Base-by-base conservation (phyloP, 2,888 invertebrate species). In the Notocelia uddmanniana region DNA sequence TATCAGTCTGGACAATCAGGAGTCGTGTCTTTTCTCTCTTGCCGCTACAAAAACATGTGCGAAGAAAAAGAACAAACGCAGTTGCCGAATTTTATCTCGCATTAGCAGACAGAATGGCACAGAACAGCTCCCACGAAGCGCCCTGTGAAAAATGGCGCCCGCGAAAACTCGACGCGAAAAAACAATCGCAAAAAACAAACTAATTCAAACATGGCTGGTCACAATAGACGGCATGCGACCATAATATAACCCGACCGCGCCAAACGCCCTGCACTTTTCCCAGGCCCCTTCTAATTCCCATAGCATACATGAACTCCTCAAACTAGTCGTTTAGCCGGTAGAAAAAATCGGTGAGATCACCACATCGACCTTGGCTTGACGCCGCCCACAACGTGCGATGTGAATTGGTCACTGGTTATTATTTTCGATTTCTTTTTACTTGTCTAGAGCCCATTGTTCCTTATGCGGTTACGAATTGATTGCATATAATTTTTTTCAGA, bases 321-420 rank as follows among this genome's bases (percentile, higher is more conserved):
- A 91, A 81, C 76, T 80, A 76, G 86, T 81, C 81, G 80, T 76
- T 76, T 90, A 81, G 87, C 85, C 87, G 78, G 83, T 77, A 76
- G 83, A 83, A 88, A 76, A 90, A 90, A 91, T 74, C 80, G 88
- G 89, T 93, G 92, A 92, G 91, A 91, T 93, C 92, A 92, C 83
- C 87, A 74, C 52, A 41, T 54, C 78, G 89, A 80, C 92, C 92
- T 92, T 92, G 90, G 80, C 76, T 80, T 79, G 79, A 80, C 83
- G 81, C 80, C 83, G 81, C 82, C 79, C 77, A 81, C 79, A 79
- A 78, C 79, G 85, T 76, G 74, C 79, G 79, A 75, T 75, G 82
- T 83, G 86, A 83, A 90, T 87, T 90, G 89, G 90, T 80, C 84
- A 81, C 80, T 85, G 83, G 75, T 77, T 76, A 78, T 80, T 81